Percentiles rank a stretch among this genome's conserved stretches.
These are phyloP conservation scores for Brachyptera putata DNA, from an alignment of 2,888 invertebrate genomes.

Conservation along the genomic window DNA sequence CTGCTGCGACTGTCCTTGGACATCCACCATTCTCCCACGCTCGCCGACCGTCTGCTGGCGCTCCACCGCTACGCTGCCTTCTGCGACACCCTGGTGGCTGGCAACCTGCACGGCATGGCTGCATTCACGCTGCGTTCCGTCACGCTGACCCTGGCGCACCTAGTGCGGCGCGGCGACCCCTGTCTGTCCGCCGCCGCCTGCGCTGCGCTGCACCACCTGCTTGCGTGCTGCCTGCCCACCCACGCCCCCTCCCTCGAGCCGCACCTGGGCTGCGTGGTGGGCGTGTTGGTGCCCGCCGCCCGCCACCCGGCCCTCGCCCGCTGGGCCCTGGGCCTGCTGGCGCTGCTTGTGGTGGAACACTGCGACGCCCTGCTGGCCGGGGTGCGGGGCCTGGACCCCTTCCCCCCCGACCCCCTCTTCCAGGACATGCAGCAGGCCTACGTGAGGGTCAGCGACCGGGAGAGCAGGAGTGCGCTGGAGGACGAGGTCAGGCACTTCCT, in stretches of 20 bases:
- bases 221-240: slow-evolving; percentile 20
- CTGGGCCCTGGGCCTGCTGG: slow-evolving; percentile 47
- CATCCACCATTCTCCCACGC: slow-evolving; percentile 47
- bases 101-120: slow-evolving; percentile 45
- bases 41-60: slow-evolving; percentile 51
- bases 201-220: slow-evolving; percentile 20
- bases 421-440: slow-evolving; percentile 20
- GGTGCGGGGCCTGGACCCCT: slow-evolving; percentile 50
- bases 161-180: slow-evolving; percentile 5
- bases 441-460: neutral
- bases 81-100: slow-evolving; percentile 44
- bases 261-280: slow-evolving; percentile 12
- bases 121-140: slow-evolving; percentile 23
- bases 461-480: slow-evolving; percentile 37
- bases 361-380: slow-evolving; percentile 46
- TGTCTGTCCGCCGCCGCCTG: slow-evolving; percentile 16
- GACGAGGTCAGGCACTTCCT: slow-evolving; percentile 52
- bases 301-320: slow-evolving; percentile 30
- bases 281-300: slow-evolving; percentile 18
- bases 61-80: slow-evolving; percentile 57
- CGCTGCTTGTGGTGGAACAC: slow-evolving; percentile 49
- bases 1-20: slow-evolving; percentile 50
- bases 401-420: slow-evolving; percentile 42
- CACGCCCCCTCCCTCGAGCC: neutral
- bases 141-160: slow-evolving; percentile 22